Conservation (phyloP, 1,140 invertebrate genomes). For the Drosophila nigromelanica region DNA sequence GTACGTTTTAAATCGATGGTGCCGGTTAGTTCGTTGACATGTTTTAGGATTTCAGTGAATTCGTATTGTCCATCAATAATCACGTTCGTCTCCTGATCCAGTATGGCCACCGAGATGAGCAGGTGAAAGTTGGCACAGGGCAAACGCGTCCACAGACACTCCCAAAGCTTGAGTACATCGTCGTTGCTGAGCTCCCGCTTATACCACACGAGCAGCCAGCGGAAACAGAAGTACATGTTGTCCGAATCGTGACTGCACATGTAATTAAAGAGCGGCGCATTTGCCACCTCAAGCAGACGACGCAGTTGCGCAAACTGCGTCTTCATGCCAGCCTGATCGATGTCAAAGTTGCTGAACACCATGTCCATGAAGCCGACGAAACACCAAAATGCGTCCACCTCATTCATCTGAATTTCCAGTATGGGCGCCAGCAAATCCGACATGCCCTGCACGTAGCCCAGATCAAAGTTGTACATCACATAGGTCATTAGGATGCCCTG, state of each 20-base stretch:
- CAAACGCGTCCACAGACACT: constrained; percentile 95
- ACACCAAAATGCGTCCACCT: constrained; percentile 98
- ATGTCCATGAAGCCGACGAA: constrained; percentile 99
- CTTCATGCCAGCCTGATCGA: constrained; percentile 99
- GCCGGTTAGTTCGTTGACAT: constrained; percentile 96
- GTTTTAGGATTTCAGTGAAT: constrained; percentile 98
- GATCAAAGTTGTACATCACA: constrained; percentile 99
- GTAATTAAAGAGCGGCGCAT: constrained; percentile 94
- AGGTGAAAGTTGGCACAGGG: constrained; percentile 98
- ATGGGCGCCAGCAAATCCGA: constrained; percentile 98
- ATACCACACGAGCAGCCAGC: constrained; percentile 94
- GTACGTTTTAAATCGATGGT: constrained; percentile 92
- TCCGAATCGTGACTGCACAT: constrained; percentile 95
- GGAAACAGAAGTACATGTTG: constrained; percentile 99
- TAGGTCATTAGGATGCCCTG: constrained; percentile 99
- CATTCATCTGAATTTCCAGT: constrained; percentile 88
- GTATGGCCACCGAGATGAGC: constrained; percentile 94
- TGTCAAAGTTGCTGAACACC: constrained; percentile 98
- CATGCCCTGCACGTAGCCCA: constrained; percentile 98
- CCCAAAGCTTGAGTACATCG: constrained; percentile 91
- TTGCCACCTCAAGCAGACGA: constrained; percentile 91
- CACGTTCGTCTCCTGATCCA: constrained; percentile 93
- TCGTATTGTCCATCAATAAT: constrained; percentile 96
- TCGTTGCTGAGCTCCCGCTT: constrained; percentile 91
- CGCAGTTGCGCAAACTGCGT: constrained; percentile 94